Conservation (phyloP, 1,140 invertebrate species). For the Gerris buenoi region DNA sequence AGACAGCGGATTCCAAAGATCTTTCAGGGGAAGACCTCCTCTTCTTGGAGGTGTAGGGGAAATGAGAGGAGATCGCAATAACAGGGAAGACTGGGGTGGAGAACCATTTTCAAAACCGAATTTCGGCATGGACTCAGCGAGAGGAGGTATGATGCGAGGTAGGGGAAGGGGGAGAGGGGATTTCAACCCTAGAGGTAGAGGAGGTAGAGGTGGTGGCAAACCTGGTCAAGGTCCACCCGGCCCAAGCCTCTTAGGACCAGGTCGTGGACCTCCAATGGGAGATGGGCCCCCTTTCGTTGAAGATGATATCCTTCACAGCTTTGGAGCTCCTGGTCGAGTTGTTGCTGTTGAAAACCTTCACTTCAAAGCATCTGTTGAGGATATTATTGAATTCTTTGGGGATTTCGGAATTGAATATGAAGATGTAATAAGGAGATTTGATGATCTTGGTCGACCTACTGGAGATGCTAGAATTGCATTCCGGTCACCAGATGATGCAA, state of each 20-base stretch:
- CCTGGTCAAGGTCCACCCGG: conserved; percentile 6
- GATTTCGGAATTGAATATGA: conserved; percentile 56
- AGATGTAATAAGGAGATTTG: conserved; percentile 65
- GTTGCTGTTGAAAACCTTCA: conserved; percentile 72
- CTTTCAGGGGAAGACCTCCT: too few relatives aligned
- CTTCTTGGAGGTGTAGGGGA: too few relatives aligned
- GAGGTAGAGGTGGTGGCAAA: conserved; percentile 6
- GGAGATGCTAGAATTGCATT: conserved; percentile 80
- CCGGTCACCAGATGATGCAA: conserved; percentile 51
- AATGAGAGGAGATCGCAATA: too few relatives aligned
- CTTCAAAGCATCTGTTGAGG: conserved; percentile 65
- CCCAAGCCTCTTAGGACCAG: not conserved
- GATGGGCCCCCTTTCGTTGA: conserved; percentile 11
- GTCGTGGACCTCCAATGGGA: conserved; percentile 19
- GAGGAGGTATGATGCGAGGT: not conserved
- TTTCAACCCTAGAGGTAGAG: not conserved
- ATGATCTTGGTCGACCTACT: conserved; percentile 68
- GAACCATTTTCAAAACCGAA: too few relatives aligned
- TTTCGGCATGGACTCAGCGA: not conserved
- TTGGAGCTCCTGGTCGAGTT: conserved; percentile 65
- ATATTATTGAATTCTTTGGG: conserved; percentile 73
- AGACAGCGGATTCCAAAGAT: too few relatives aligned
- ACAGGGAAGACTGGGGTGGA: too few relatives aligned
- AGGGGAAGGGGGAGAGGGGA: not conserved
- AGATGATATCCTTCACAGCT: conserved; percentile 36